Percentiles rank a stretch among this genome's conserved stretches.
Conservation (phyloP, 2,888 invertebrate species). For the Pterobdella sp. region DNA sequence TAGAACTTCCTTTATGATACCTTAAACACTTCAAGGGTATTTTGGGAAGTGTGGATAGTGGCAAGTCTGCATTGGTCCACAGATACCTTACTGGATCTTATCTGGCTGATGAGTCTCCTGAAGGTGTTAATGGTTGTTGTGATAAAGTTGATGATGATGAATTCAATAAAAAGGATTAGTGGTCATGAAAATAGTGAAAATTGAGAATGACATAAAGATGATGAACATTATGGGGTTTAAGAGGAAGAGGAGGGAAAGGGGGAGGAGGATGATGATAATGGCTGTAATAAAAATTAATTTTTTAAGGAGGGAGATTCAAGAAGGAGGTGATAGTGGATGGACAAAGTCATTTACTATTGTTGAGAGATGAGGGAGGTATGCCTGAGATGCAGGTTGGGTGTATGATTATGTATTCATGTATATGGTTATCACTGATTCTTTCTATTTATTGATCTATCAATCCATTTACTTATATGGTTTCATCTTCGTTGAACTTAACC, state of each 20-base stretch:
- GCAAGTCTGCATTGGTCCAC: conserved; percentile 94
- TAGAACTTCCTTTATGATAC: no score
- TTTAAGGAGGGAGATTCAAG: conserved; percentile 80
- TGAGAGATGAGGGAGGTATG: conserved; percentile 90
- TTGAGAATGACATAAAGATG: not conserved
- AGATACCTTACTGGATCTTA: conserved; percentile 94
- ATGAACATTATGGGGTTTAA: not conserved
- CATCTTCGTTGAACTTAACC: not conserved
- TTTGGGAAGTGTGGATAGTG: conserved; percentile 84
- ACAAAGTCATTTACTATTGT: conserved; percentile 87
- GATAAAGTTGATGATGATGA: not conserved
- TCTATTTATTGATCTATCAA: not conserved
- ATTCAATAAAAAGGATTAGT: not conserved
- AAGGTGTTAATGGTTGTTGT: conserved; percentile 56
- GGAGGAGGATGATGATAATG: not conserved
- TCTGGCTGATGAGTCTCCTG: conserved; percentile 95
- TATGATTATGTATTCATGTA: conserved; percentile 58
- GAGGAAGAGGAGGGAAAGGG: not conserved
- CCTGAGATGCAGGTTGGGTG: conserved; percentile 89
- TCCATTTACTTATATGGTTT: not conserved
- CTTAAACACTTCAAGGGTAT: conserved; percentile 61
- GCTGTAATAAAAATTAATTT: not conserved
- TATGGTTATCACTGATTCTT: no score
- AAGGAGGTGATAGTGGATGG: conserved; percentile 90
- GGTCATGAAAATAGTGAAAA: not conserved